A percentile compares a stretch with the other conserved stretches of the same genome.
Evolutionary conservation across 2,797 vertebrate species (phyloP).

Genomic region (Gallinago solitaria): DNA sequence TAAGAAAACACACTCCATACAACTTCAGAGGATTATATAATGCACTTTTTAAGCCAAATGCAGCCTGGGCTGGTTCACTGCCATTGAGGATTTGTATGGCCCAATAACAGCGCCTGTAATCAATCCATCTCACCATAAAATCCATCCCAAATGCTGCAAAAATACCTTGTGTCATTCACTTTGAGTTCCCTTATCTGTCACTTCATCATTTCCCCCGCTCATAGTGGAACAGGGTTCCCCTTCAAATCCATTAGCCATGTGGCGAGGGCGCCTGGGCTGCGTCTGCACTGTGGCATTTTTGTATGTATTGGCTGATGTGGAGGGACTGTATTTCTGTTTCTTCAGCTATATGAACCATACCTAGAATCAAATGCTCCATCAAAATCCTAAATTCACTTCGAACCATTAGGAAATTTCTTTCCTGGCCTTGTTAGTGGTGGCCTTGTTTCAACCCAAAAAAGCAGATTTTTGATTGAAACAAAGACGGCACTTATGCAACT

Average conservation of each 20-base stretch:
- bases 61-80: background rate
- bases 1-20: background rate
- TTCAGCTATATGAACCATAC: conserved; percentile 44
- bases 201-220: conserved; percentile 28
- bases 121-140: conserved; percentile 13
- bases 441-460: conserved; percentile 67
- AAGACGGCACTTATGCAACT: conserved; percentile 60
- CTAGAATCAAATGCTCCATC: conserved; percentile 52
- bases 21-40: conserved; percentile 14
- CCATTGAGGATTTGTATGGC: background rate
- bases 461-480: conserved; percentile 56
- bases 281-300: background rate
- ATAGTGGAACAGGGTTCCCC: background rate
- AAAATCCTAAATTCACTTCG: conserved; percentile 31
- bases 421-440: conserved; percentile 66
- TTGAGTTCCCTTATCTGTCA: conserved; percentile 43
- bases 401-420: conserved; percentile 57
- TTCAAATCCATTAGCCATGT: background rate
- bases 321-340: conserved; percentile 43
- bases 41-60: background rate
- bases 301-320: conserved; percentile 8
- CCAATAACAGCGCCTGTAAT: background rate
- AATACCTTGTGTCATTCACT: conserved; percentile 25
- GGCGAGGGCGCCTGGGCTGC: background rate
- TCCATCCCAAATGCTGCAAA: conserved; percentile 48